Evolutionary conservation across 2,797 vertebrate genomes (phyloP), one percentile per base, ranked within the genome.

Genomic region (Anabacerthia variegaticeps): DNA sequence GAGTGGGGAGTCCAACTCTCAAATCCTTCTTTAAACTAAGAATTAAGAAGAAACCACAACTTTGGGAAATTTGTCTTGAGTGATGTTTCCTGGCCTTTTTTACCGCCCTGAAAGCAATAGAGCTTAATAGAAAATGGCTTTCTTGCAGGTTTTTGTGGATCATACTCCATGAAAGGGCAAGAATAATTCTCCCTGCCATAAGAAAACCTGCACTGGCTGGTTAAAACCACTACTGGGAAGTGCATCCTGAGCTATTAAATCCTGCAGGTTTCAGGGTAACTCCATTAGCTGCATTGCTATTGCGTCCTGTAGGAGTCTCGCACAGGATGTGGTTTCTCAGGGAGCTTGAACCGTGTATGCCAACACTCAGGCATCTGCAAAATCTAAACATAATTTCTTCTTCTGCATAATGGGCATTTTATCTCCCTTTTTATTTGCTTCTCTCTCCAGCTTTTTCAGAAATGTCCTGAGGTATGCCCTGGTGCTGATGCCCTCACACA

Each of bases 311-410:
- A 77, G 77, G 51, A 62, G 75, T 86, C 89, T 67, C 69, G 69
- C 41, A 34, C 34, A 30, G 49, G 68, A 12, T 34, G 5, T 6
- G 21, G n/a, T 39, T 86, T 74, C 72, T 65, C 37, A 28, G 27
- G 49, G 71, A 94, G 43, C 15, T 69, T 52, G 36, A 36, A 27
- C 65, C 0, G 0, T 1, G 2, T 14, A 11, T 2, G 3, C 34
- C 9, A 22, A 19, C 34, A 44, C 18, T 21, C 0, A 3, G 34
- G 37, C 56, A 44, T 2, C 61, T 17, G 17, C 8, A 59, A 56
- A 37, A 85, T 18, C 59, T 52, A 58, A 48, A 63, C 7, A 5
- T 12, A 0, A 11, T 5, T 73, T 85, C 36, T 32, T 56, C 63
- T 73, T 44, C 46, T 85, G 41, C 10, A 7, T 37, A 67, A 66